Base-by-base conservation (phyloP, 2,888 invertebrate genomes). In the Drosophila atroscutellata region DNA sequence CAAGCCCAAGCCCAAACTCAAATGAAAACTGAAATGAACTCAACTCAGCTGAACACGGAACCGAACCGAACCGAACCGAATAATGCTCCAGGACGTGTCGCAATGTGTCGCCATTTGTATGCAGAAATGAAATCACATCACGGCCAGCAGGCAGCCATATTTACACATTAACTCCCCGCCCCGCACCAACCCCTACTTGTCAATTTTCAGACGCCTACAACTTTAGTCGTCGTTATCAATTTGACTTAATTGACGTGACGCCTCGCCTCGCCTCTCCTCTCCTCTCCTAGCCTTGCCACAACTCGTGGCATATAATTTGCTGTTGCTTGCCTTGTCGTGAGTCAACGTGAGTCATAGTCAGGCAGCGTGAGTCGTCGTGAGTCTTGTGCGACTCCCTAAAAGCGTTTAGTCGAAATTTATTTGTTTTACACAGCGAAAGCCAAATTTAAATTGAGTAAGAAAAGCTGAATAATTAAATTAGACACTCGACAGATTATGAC, bases 211-310 rank as follows among this genome's bases (percentile, higher is more conserved):
- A 52, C 73, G 64, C 86, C 76, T 71, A 71, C 80, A 86, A 83
- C 75, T 88, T 86, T 64, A 80, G 86, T 80, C 80, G 89, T 86
- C 90, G 87, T 86, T 89, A 89, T 90, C 90, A 89, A 90, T 86
- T 86, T 90, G 80, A 73, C 72, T 89, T 87, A 86, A 90, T 89
- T 86, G 60, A 24, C 56, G 55, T 34, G 51, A 32, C 28, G 68
- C 61, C 20, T 20, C 49, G 26, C 65, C 2, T n/a, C n/a, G n/a
- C n/a, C n/a, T n/a, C n/a, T n/a, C 61, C 20, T 20, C 49, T n/a
- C 65, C 2, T 45, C 20, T 56, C 20, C 6, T 66, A 56, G 57
- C 58, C 67, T n/a, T 51, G 56, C 30, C 30, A 8, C 30, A 28
- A 54, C 37, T 30, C 20, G 34, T 28, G 67, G 28, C 60, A 66